These are phyloP conservation scores for Tragelaphus strepsiceros DNA, from an alignment of 2,113 vertebrate species.

Conservation along the genomic window DNA sequence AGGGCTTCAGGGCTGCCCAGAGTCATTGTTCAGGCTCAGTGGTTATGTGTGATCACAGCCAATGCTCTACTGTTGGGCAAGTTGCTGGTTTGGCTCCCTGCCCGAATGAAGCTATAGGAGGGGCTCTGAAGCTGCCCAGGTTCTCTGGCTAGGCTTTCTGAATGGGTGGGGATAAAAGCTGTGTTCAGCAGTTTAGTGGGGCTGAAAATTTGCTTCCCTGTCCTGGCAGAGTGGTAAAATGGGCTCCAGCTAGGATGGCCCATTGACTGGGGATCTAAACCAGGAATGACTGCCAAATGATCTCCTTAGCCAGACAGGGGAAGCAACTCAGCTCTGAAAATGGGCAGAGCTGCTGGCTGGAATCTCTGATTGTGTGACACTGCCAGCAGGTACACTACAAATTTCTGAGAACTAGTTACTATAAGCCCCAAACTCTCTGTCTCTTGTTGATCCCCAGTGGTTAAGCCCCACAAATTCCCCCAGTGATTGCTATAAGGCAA, in stretches of 20 bases:
- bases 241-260: background rate
- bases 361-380: background rate
- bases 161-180: background rate
- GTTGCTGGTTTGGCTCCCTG: background rate
- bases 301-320: background rate
- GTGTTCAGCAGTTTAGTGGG: background rate
- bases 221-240: background rate
- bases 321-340: background rate
- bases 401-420: background rate
- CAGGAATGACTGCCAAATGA: background rate
- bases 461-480: background rate
- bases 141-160: background rate
- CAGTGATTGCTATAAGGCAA: background rate
- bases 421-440: background rate
- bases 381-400: background rate
- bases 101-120: background rate
- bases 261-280: background rate
- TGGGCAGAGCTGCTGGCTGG: background rate
- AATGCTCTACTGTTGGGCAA: background rate
- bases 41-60: background rate
- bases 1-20: background rate
- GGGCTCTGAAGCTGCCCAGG: background rate
- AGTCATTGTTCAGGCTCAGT: background rate
- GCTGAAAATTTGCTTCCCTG: background rate
- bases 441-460: background rate